These are phyloP conservation scores for Eumaeus atala DNA, from an alignment of 1,140 invertebrate species.

Conservation along the genomic window DNA sequence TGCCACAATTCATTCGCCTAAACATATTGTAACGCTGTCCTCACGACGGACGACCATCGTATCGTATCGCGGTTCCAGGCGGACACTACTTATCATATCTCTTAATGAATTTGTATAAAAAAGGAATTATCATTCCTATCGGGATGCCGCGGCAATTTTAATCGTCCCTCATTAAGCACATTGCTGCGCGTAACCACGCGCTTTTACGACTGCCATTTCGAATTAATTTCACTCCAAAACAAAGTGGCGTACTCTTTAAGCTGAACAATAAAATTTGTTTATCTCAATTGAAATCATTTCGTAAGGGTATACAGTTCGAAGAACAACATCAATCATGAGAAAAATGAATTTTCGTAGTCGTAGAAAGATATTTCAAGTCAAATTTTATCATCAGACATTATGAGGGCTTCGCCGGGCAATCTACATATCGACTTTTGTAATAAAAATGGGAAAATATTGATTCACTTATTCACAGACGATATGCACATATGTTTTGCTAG, in stretches of 20 bases:
- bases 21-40: no score
- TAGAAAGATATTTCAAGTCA: background rate
- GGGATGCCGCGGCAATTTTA: slow-evolving; percentile 53
- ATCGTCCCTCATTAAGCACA: slow-evolving; percentile 66
- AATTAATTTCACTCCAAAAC: slow-evolving; percentile 62
- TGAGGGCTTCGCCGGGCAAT: no score
- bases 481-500: no score
- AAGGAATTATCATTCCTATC: slow-evolving; percentile 49
- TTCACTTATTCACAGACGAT: no score
- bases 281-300: slow-evolving; percentile 42
- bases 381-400: no score
- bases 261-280: slow-evolving; percentile 57
- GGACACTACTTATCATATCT: slow-evolving; percentile 3
- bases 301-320: slow-evolving; percentile 9
- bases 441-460: no score
- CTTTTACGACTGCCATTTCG: slow-evolving; percentile 60
- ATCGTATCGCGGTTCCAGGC: no score
- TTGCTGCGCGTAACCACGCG: slow-evolving; percentile 53
- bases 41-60: no score
- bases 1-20: no score
- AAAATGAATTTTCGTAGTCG: slow-evolving; percentile 15
- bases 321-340: slow-evolving; percentile 10
- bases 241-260: slow-evolving; percentile 45
- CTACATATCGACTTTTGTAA: no score
- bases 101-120: slow-evolving; percentile 24